Evolutionary conservation across 1,140 invertebrate genomes (phyloP), one percentile per base, ranked within the genome.

Genomic region (Pomacea maculata): DNA sequence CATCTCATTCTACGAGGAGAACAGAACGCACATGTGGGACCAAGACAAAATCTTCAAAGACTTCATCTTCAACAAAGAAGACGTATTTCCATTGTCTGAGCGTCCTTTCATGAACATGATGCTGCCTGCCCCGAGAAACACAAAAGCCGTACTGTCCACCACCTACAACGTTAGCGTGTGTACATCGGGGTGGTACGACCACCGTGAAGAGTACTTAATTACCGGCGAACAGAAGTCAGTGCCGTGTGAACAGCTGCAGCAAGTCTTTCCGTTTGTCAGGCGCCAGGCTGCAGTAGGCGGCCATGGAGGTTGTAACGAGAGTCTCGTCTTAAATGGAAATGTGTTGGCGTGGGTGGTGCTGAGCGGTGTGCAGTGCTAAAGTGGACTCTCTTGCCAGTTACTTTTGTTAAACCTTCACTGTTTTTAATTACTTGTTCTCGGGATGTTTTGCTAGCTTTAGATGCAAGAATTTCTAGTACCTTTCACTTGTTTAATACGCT

Each of bases 21-120:
- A 82, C 64, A 14, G 55, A 19, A 85, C 80, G 14, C 85, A 86
- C 71, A 81, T 86, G 17, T 84, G 81, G 81, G 82, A 86, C 83
- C 11, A 14, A 11, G 73, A 80, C 45, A 25, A 67, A 6, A 6
- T 17, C 19, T 55, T 19, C 75, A 61, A 15, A 8, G 19, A 4
- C 17, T 80, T 72, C 65, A 61, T 64, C 52, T 84, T 73, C 55
- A 29, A 1, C n/a, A 83, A 80, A 45, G 19, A 57, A 2, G 73
- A 80, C 29, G 61, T 86, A 2, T 84, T 86, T 75, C 85, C 85
- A 6, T 29, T 84, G 54, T 61, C 25, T n/a, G 17, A 45, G 10
- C 79, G 83, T 19, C 76, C 81, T 19, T 86, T 84, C 55, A 74
- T 79, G 45, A 79, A 68, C n/a, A 73, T 80, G 19, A 34, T 76